Percentiles rank a stretch among this genome's conserved stretches.
These are phyloP conservation scores for Danio albolineatus DNA, from an alignment of 2,797 vertebrate species.

Conservation along the genomic window DNA sequence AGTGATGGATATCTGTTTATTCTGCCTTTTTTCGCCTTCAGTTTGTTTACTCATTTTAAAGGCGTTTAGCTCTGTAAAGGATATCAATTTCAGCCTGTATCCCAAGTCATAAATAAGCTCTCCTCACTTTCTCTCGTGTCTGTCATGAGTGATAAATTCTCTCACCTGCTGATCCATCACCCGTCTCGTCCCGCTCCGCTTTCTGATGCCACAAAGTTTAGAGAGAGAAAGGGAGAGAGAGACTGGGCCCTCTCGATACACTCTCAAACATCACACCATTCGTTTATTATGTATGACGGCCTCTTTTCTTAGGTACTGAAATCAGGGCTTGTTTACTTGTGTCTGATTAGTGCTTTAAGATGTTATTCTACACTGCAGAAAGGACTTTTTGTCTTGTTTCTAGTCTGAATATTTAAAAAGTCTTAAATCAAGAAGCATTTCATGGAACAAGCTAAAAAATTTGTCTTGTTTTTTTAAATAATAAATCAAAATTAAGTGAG, in stretches of 20 bases:
- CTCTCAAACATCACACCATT: constrained; percentile 2
- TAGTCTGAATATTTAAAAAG: no score
- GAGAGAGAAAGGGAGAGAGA: not conserved
- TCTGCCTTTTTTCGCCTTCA: constrained; percentile 54
- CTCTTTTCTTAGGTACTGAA: constrained; percentile 14
- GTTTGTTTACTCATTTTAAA: constrained; percentile 66
- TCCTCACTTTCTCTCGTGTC: constrained; percentile 63
- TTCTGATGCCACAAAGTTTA: constrained; percentile 33
- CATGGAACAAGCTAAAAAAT: no score
- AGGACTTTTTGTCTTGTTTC: not conserved
- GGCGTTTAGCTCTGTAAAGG: constrained; percentile 60
- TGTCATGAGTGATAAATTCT: constrained; percentile 66
- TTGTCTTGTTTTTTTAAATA: no score
- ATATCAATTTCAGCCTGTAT: constrained; percentile 64
- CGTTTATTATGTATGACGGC: constrained; percentile 31
- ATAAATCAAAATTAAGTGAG: no score
- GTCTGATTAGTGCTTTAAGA: not conserved
- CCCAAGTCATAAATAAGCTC: constrained; percentile 63
- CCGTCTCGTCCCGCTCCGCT: constrained; percentile 24
- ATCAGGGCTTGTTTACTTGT: not conserved
- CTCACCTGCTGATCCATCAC: constrained; percentile 64
- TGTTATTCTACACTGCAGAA: not conserved
- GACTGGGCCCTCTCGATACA: not conserved
- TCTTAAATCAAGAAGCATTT: no score
- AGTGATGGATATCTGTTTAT: constrained; percentile 64